Evolutionary conservation across 2,113 vertebrate genomes (phyloP).

Genomic region (Alligator mississippiensis): DNA sequence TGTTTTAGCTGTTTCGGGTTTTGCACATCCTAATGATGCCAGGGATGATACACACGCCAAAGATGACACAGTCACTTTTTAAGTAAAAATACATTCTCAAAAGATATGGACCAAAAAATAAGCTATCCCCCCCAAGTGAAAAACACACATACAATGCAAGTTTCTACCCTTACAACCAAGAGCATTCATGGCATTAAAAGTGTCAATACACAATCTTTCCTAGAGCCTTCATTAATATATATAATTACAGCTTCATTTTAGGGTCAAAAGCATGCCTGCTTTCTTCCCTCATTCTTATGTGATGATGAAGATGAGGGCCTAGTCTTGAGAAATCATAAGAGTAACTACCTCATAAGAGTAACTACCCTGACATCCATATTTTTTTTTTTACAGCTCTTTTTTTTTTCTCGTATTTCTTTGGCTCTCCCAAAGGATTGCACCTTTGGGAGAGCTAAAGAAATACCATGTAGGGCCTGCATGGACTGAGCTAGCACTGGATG

Average conservation of each 20-base stretch:
- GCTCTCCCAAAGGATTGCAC: no score
- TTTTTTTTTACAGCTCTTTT: no score
- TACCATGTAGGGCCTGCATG: not conserved
- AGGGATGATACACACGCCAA: no score
- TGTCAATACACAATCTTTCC: not conserved
- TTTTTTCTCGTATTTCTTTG: not conserved
- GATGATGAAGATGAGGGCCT: not conserved
- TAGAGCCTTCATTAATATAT: no score
- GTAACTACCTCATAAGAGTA: not conserved
- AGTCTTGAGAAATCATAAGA: not conserved
- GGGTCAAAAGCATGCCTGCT: not conserved
- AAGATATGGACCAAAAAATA: not conserved
- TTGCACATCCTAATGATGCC: no score
- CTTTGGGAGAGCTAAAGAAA: not conserved
- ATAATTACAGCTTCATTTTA: not conserved
- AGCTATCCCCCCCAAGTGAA: not conserved
- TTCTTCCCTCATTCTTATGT: not conserved
- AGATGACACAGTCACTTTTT: not conserved
- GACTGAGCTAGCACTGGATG: not conserved
- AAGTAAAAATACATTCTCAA: not conserved
- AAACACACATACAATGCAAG: not conserved
- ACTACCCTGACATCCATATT: not conserved
- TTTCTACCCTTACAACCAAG: no score
- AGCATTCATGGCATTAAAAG: not conserved
- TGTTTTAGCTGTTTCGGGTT: no score